These are phyloP conservation scores for Caenorhabditis afra DNA, from an alignment of 2,888 invertebrate genomes.

Conservation along the genomic window DNA sequence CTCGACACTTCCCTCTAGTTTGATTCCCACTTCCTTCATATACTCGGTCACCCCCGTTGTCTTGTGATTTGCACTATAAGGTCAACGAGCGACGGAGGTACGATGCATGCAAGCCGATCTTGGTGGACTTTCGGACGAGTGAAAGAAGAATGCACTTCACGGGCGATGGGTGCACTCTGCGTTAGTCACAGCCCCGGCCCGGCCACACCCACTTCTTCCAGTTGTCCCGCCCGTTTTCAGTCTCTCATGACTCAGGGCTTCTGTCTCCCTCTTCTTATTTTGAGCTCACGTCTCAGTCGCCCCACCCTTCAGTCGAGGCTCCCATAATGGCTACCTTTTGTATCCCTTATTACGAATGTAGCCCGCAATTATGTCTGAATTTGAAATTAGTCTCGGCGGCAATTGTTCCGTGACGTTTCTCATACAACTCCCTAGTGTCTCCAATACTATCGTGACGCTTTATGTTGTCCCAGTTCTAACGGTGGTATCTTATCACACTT, in stretches of 20 bases:
- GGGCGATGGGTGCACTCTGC: constrained; percentile 36
- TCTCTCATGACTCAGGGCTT: constrained; percentile 3
- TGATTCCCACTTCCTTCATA: neutral
- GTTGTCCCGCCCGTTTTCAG: constrained; percentile 16
- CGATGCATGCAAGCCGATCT: constrained; percentile 41
- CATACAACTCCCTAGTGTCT: neutral
- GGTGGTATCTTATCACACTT: constrained; percentile 54
- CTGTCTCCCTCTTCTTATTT: constrained; percentile 3
- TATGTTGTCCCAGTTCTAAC: constrained; percentile 31
- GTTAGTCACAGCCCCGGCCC: constrained; percentile 21
- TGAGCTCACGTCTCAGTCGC: neutral
- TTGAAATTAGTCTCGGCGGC: constrained; percentile 10
- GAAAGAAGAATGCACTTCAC: constrained; percentile 36
- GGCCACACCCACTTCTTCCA: constrained; percentile 28
- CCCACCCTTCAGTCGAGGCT: too few species aligned
- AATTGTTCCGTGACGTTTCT: neutral
- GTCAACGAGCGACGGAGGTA: constrained; percentile 23
- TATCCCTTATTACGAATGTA: too few species aligned
- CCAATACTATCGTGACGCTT: neutral
- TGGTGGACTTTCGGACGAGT: constrained; percentile 42
- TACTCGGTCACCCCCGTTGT: neutral
- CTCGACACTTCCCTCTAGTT: neutral
- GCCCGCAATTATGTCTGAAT: constrained; percentile 13
- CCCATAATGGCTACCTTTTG: too few species aligned
- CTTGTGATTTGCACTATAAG: constrained; percentile 45